phyloP scores from a whole-genome alignment of 2,797 vertebrate genomes.

The Limosa lapponica region DNA sequence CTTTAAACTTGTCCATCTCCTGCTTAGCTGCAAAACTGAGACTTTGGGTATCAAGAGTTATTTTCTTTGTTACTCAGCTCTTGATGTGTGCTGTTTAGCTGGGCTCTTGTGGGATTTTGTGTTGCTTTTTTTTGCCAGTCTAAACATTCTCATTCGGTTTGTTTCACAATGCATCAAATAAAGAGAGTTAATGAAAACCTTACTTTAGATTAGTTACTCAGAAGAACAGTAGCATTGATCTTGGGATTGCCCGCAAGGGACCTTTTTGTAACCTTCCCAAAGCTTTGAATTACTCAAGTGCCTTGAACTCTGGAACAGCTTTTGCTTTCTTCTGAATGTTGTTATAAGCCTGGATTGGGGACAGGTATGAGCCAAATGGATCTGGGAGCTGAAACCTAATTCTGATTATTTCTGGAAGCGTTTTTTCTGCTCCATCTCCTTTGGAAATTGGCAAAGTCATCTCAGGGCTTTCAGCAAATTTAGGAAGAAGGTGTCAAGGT shows the following conservation, averaged over 20 bases:
- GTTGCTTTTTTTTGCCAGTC: background rate
- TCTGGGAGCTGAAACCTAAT: background rate
- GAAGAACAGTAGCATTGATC: background rate
- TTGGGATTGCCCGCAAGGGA: background rate
- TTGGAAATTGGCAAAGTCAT: background rate
- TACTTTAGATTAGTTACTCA: conserved; percentile 15
- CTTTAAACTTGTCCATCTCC: background rate
- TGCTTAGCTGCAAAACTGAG: background rate
- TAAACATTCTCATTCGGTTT: background rate
- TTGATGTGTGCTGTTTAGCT: background rate
- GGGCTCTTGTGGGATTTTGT: background rate
- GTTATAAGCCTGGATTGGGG: background rate
- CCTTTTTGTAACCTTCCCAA: background rate
- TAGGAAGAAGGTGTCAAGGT: background rate
- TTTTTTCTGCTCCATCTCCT: background rate
- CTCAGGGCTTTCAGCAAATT: background rate
- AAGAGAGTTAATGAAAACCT: conserved; percentile 40
- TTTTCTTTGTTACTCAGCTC: conserved; percentile 1
- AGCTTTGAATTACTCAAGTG: background rate
- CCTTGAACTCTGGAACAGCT: background rate
- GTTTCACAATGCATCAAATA: conserved; percentile 37
- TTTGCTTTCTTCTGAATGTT: background rate
- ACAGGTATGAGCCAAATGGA: background rate
- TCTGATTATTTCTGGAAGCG: background rate
- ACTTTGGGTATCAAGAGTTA: background rate